Conservation (phyloP, 2,888 invertebrate species). For the Papilio gigon region DNA sequence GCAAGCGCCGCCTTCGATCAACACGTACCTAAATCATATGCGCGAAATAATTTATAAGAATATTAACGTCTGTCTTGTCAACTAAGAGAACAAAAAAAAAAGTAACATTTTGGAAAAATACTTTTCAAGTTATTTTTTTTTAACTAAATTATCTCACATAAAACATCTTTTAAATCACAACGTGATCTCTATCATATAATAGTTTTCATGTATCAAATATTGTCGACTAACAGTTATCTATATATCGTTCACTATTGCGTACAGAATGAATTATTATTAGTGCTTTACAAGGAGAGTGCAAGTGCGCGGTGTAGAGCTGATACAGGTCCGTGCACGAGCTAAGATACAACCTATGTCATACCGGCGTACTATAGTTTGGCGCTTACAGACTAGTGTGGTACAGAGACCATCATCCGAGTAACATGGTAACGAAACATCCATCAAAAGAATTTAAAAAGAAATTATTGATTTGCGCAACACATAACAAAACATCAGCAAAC, state of each 20-base stretch:
- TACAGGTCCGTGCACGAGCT: conserved; percentile 47
- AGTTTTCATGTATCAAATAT: conserved; percentile 62
- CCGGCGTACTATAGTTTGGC: conserved; percentile 68
- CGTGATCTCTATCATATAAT: conserved; percentile 73
- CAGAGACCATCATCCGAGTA: conserved; percentile 55
- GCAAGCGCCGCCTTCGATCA: conserved; percentile 50
- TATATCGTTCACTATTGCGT: conserved; percentile 52
- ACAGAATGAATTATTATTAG: conserved; percentile 53
- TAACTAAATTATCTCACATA: conserved; percentile 77
- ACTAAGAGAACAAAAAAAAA: conserved; percentile 74
- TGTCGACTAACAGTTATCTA: conserved; percentile 46
- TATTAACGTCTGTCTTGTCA: conserved; percentile 64
- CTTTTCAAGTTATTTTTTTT: conserved; percentile 75
- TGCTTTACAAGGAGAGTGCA: conserved; percentile 51
- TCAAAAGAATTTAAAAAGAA: conserved; percentile 63
- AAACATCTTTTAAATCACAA: conserved; percentile 80
- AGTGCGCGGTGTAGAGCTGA: conserved; percentile 48
- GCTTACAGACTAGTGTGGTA: conserved; percentile 78
- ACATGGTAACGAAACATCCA: conserved; percentile 48
- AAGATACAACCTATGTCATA: conserved; percentile 37
- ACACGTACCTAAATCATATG: conserved; percentile 66
- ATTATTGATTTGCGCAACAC: conserved; percentile 55
- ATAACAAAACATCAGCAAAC: conserved; percentile 52
- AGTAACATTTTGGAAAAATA: conserved; percentile 79
- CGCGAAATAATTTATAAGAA: conserved; percentile 71